Evolutionary conservation across 1,140 invertebrate genomes (phyloP), one percentile per base, ranked within the genome.

Genomic region (Euura lappo): DNA sequence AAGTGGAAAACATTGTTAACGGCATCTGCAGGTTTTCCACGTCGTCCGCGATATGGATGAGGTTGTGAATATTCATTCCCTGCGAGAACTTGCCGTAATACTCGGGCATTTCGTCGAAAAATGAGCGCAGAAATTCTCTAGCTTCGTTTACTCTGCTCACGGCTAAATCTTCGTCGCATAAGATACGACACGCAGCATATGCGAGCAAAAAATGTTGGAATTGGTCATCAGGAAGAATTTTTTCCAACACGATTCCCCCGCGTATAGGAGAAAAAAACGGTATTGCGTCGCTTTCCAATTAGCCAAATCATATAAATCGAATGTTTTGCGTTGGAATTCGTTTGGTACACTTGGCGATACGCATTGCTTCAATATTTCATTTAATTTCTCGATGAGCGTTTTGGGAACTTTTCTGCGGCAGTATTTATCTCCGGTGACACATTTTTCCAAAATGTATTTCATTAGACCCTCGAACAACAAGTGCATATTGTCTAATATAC

Each of bases 211-310:
- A 74, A 43, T 77, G 74, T 2, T 71, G 60, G 47, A 73, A 77
- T 28, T 44, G 44, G 11, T 69, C 44, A 1, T 70, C 2, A 4
- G 60, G n/a, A 44, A 77, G 44, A 45, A 74, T 44, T 28, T 69
- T 43, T 10, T 67, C 65, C 47, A 74, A 47, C 43, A 73, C 51
- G 8, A 75, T 42, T 1, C 43, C 68, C 11, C 76, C 69, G 44
- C 45, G 44, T 73, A 77, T 43, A 75, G 43, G 46, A 77, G 66
- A 45, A 73, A 69, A 65, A 73, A 73, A 10, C 76, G 71, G 69
- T 44, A 67, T 69, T 75, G 71, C 8, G 69, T 75, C 11, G 76
- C 76, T 71, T 77, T 77, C 73, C 74, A 77, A 60, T 71, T n/a
- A 10, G 6, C 5, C 45, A 72, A 44, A 44, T 72, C 47, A 69